Conservation (phyloP, 1,140 invertebrate species). For the Coboldia fuscipes region DNA sequence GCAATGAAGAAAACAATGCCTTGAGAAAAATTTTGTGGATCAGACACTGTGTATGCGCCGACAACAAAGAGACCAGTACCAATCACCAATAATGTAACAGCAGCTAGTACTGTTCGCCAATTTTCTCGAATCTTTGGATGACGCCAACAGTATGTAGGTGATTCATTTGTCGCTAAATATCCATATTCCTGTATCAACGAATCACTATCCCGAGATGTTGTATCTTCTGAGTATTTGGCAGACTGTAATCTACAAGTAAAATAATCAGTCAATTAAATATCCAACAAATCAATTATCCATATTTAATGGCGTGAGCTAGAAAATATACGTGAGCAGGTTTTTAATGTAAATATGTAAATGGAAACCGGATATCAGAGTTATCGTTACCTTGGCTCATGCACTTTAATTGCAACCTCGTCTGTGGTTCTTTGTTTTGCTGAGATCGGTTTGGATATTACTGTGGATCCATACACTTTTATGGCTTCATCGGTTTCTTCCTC, state of each 20-base stretch:
- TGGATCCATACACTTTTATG: slow-evolving; percentile 51
- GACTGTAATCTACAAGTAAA: no score
- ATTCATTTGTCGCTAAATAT: slow-evolving; percentile 30
- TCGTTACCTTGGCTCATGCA: slow-evolving; percentile 22
- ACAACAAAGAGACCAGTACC: slow-evolving; percentile 52
- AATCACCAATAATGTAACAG: slow-evolving; percentile 48
- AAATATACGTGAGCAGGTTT: no score
- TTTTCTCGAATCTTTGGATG: slow-evolving; percentile 68
- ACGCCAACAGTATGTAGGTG: slow-evolving; percentile 44
- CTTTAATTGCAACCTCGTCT: slow-evolving; percentile 20
- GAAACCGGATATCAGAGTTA: no score
- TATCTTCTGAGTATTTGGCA: slow-evolving; percentile 41
- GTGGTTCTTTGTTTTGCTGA: slow-evolving; percentile 19
- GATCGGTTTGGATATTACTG: slow-evolving; percentile 30
- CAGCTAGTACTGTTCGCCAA: slow-evolving; percentile 55
- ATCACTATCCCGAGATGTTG: slow-evolving; percentile 53
- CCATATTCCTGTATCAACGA: slow-evolving; percentile 57
- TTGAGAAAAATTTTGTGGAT: slow-evolving; percentile 45
- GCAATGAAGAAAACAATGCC: slow-evolving; percentile 62
- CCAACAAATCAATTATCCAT: no score
- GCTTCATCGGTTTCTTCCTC: slow-evolving; percentile 60
- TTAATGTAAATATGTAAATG: no score
- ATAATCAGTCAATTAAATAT: no score
- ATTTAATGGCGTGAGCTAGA: no score
- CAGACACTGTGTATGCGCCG: slow-evolving; percentile 45